These are phyloP conservation scores for Dryobotodes eremita DNA, from an alignment of 2,888 invertebrate genomes.

Conservation along the genomic window DNA sequence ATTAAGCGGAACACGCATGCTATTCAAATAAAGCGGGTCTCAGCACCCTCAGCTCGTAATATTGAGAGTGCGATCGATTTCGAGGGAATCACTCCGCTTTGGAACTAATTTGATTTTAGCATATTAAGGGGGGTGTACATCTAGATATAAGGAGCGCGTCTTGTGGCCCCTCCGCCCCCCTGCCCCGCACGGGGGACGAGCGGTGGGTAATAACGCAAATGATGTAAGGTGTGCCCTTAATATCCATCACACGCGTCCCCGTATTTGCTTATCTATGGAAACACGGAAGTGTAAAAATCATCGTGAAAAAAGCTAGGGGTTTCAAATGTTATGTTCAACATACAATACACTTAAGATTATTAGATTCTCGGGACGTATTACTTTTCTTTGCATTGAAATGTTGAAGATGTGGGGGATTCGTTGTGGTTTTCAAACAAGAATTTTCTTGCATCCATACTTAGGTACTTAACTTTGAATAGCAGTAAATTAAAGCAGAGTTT, in stretches of 20 bases:
- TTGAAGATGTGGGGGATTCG: conserved; percentile 41
- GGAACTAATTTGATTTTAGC: conserved; percentile 91
- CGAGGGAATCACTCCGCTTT: conserved; percentile 88
- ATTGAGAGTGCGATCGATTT: conserved; percentile 87
- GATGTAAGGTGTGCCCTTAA: conserved; percentile 91
- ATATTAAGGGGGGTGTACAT: conserved; percentile 89
- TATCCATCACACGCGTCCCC: conserved; percentile 90
- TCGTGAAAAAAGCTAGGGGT: conserved; percentile 83
- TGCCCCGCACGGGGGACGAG: conserved; percentile 66
- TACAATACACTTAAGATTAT: conserved; percentile 86
- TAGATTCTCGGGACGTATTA: conserved; percentile 72
- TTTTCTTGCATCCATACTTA: conserved; percentile 22
- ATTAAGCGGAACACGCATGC: conserved; percentile 76
- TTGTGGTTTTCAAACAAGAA: conserved; percentile 12
- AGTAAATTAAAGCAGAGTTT: not conserved
- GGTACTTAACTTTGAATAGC: conserved; percentile 3
- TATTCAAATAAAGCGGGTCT: conserved; percentile 76
- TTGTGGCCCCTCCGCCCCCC: conserved; percentile 80
- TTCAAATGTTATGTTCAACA: conserved; percentile 78
- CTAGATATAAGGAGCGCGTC: conserved; percentile 89
- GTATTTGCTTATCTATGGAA: conserved; percentile 91
- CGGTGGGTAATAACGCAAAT: conserved; percentile 88
- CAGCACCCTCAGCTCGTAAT: conserved; percentile 80
- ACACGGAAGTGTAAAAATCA: conserved; percentile 91
- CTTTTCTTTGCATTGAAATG: conserved; percentile 49